Conservation (phyloP, 1,140 invertebrate genomes). For the Solenopsis fugax region DNA sequence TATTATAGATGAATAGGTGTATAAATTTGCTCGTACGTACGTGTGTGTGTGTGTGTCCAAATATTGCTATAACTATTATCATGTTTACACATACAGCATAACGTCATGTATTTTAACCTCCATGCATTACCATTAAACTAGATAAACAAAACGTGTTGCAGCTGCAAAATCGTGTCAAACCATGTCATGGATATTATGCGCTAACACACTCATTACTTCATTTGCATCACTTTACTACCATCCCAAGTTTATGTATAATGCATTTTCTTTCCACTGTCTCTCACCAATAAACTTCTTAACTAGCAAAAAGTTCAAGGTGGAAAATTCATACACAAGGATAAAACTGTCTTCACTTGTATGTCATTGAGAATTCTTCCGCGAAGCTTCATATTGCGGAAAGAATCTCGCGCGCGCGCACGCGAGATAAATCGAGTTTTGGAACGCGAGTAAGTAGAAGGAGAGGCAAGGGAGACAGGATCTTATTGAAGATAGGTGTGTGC, state of each 20-base stretch:
- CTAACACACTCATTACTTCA: conserved; percentile 4
- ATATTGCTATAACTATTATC: no score
- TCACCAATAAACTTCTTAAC: neutral
- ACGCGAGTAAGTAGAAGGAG: conserved; percentile 12
- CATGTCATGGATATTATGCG: neutral
- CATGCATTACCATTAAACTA: conserved; percentile 19
- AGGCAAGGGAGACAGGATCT: conserved; percentile 8
- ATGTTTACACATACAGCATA: no score
- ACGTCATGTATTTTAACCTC: neutral
- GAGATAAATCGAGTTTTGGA: conserved; percentile 56
- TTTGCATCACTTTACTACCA: neutral
- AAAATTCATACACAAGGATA: conserved; percentile 19
- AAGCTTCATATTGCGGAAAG: conserved; percentile 33
- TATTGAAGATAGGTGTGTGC: conserved; percentile 49
- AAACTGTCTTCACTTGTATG: conserved; percentile 36
- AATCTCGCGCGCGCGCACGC: conserved; percentile 24
- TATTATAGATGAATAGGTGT: no score
- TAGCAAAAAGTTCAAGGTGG: conserved; percentile 31
- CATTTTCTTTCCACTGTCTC: conserved; percentile 28
- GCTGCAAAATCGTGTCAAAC: neutral
- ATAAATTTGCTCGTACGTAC: no score
- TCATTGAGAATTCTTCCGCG: conserved; percentile 42
- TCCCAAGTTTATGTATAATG: neutral
- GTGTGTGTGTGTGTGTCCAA: no score
- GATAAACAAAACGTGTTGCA: conserved; percentile 16